phyloP scores from a whole-genome alignment of 2,888 invertebrate genomes.

The Lithophane ornitopus region DNA sequence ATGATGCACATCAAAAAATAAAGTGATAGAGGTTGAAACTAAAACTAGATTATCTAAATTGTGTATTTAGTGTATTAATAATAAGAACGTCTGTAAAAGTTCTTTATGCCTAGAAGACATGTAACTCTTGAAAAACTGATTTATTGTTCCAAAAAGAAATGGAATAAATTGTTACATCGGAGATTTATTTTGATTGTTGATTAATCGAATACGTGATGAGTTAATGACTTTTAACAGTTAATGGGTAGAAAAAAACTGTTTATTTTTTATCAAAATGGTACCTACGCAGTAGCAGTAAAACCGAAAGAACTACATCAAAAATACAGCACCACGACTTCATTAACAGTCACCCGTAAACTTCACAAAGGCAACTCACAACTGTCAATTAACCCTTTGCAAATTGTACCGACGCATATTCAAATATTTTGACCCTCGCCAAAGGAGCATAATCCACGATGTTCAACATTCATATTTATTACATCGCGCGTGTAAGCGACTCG shows the following conservation, averaged over 20 bases:
- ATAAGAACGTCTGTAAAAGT: background rate
- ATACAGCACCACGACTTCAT: slow-evolving; percentile 57
- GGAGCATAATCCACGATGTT: slow-evolving; percentile 88
- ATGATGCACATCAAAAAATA: no score
- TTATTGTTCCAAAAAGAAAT: background rate
- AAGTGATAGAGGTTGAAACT: background rate
- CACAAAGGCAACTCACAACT: slow-evolving; percentile 75
- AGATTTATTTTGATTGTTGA: background rate
- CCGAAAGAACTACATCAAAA: slow-evolving; percentile 44
- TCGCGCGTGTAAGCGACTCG: slow-evolving; percentile 88
- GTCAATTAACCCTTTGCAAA: slow-evolving; percentile 89
- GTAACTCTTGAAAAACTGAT: background rate
- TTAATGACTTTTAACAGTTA: no score
- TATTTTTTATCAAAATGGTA: background rate
- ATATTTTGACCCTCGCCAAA: slow-evolving; percentile 90
- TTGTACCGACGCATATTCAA: slow-evolving; percentile 88
- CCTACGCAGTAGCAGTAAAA: slow-evolving; percentile 13
- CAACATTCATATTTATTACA: slow-evolving; percentile 91
- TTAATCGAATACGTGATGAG: background rate
- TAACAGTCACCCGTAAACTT: slow-evolving; percentile 68
- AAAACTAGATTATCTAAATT: background rate
- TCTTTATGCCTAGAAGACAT: background rate
- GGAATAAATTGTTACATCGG: no score
- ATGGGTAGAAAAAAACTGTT: background rate
- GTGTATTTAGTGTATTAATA: background rate